Conservation (phyloP, 2,113 vertebrate genomes). For the Odobenus rosmarus region DNA sequence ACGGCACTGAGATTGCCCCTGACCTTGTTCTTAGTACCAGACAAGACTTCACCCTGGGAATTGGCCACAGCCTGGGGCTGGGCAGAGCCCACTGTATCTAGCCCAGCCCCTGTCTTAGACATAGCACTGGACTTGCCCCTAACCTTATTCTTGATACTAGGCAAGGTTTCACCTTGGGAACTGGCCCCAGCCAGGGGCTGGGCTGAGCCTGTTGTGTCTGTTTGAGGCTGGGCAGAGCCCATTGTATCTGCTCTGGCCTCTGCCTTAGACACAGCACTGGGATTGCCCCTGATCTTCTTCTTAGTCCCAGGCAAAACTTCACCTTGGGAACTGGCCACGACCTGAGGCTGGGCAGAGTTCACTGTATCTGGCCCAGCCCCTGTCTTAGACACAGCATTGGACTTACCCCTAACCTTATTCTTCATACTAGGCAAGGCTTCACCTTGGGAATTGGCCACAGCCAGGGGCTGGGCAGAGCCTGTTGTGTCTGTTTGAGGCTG, state of each 20-base stretch:
- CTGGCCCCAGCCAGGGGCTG: not conserved
- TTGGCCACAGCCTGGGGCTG: not conserved
- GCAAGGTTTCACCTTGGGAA: not conserved
- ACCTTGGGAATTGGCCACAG: not conserved
- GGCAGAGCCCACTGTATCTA: not conserved
- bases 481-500: not conserved
- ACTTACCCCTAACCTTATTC: conserved; percentile 7
- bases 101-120: not conserved
- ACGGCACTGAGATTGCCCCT: not conserved
- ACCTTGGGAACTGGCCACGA: not conserved
- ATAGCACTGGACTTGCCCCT: not conserved
- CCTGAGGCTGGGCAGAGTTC: not conserved
- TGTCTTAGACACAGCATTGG: conserved; percentile 39
- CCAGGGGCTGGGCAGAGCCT: not conserved
- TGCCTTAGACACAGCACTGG: not conserved
- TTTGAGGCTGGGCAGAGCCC: not conserved
- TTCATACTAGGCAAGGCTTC: not conserved
- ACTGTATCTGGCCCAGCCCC: not conserved
- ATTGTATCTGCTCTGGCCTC: not conserved
- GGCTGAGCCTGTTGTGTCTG: not conserved
- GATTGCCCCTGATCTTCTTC: not conserved
- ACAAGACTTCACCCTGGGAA: not conserved
- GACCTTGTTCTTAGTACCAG: not conserved
- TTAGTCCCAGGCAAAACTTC: not conserved
- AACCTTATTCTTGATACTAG: not conserved